Base-by-base conservation (phyloP, 2,888 invertebrate genomes). In the Xylota segnis region DNA sequence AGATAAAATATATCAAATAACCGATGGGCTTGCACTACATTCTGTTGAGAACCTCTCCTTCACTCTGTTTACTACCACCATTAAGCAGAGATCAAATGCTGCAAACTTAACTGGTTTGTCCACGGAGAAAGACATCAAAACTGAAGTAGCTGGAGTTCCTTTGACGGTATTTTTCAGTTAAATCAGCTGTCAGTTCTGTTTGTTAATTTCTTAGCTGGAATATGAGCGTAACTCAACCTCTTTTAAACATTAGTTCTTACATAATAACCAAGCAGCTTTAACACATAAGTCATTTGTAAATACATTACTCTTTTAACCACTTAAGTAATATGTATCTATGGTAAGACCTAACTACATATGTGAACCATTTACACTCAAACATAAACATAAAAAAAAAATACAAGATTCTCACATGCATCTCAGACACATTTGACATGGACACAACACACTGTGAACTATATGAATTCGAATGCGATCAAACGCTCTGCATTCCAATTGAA, bases 401-500 rank as follows among this genome's bases (percentile, higher is more conserved):
- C 58, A 70, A 58, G 66, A 68, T 70, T 77, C 59, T 72, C 61
- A 82, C 82, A 76, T 18, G 54, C 76, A 82, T 75, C 56, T 68
- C 71, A 89, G 89, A 89, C 79, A 74, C 76, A 83, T 89, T 90
- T 87, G 90, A 90, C 78, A 89, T 90, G 76, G 90, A 90, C 56
- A 89, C 89, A 75, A 83, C 89, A 29, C 86, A 90, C 82, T 92
- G 92, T 89, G 91, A 90, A 87, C 89, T 90, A 56, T 90, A 91
- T 88, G 91, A 92, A 87, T 91, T 92, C 88, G 90, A 91, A 88
- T 92, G 92, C 88, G 92, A 92, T 88, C 89, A 89, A 81, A 88
- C 90, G 32, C 90, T 89, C 84, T 92, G 92, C 83, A 90, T 92
- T 88, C 90, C 94, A 87, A 92, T 93, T 89, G 93, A 93, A 89